Evolutionary conservation across 1,140 invertebrate species (phyloP), one percentile per base, ranked within the genome.

Genomic region (Tetraneura akinire): DNA sequence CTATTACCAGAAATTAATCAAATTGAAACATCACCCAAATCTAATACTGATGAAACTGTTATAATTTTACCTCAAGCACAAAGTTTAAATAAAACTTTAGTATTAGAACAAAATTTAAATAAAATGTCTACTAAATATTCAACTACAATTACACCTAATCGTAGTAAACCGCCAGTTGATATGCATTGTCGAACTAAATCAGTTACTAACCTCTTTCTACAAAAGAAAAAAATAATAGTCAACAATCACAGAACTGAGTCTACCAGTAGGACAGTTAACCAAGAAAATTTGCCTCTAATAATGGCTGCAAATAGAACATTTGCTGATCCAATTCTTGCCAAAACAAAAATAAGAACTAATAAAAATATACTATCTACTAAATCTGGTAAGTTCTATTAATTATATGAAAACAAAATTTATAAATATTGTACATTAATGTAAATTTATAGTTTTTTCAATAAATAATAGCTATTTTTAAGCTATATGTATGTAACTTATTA

Each of bases 61-160:
- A 55, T 47, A 10, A 78, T 78, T 45, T 78, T 55, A 29, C 1
- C 21, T 29, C 55, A 78, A 60, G 32, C 74, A 18, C 37, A 78
- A 62, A 78, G 55, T 78, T 60, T 78, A 60, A 78, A 78, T 47
- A 62, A 78, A 18, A 78, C 74, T 26, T 78, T 78, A 62, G 55
- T 78, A 47, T 29, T 78, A 21, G 60, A 78, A 78, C 55, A 78
- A 14, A 78, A 45, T 78, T 26, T 45, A 78, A 21, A 78, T 62
- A 3, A 14, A 60, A 55, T 21, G 11, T 47, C 29, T 60, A 18
- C 23, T 60, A 78, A 78, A 60, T 37, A 55, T 4, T 3, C 3
- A 23, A 16, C 51, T 57, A 57, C 73, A n/a, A 78, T 21, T 3
- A 78, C 74, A 47, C 74, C 74, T 42, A 55, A 78, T 60, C 74